Evolutionary conservation across 2,888 invertebrate species (phyloP).

Genomic region (Kryphioiulus occultus): DNA sequence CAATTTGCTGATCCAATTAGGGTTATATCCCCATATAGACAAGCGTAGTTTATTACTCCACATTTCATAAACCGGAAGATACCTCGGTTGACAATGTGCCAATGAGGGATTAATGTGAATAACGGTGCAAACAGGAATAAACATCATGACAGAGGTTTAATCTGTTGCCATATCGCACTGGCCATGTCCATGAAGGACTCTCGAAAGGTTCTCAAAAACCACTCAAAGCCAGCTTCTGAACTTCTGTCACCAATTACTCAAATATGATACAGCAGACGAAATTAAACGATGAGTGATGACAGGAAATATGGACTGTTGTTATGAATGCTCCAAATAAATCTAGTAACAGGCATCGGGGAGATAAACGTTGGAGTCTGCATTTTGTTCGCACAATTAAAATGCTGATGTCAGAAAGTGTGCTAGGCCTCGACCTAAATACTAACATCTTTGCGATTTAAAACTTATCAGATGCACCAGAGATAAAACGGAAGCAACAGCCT

Average conservation of each 20-base stretch:
- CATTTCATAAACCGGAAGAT: neutral
- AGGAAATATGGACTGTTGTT: conserved; percentile 24
- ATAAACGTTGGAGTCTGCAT: neutral
- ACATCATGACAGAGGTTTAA: neutral
- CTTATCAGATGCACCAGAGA: neutral
- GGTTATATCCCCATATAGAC: too few relatives aligned
- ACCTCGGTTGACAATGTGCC: neutral
- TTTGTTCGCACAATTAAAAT: conserved; percentile 8
- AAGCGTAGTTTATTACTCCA: too few relatives aligned
- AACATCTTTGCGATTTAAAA: neutral
- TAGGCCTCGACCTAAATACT: neutral
- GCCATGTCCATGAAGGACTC: neutral
- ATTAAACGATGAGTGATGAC: conserved; percentile 29
- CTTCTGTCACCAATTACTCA: neutral
- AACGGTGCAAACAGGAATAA: neutral
- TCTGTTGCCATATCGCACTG: neutral
- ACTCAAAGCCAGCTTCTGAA: neutral
- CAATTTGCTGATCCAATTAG: too few relatives aligned
- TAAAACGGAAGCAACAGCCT: neutral
- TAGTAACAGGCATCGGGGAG: neutral
- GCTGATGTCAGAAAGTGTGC: neutral
- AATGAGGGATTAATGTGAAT: neutral
- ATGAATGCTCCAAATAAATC: neutral
- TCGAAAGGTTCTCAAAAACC: neutral
- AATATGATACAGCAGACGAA: neutral